Evolutionary conservation across 2,797 vertebrate species (phyloP).

Genomic region (Phyllotis vaccarum): DNA sequence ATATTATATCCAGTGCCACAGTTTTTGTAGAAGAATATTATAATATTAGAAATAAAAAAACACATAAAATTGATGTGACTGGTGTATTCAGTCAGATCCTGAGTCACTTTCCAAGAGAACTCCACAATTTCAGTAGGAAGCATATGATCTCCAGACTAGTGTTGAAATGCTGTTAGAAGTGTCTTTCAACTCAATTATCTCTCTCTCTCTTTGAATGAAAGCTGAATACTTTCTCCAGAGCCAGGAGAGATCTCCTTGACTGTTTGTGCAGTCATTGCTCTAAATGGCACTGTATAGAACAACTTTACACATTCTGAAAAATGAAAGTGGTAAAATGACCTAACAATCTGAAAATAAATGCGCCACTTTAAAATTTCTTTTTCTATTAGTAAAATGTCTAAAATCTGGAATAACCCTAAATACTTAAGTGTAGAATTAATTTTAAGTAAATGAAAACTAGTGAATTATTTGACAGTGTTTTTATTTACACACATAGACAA

Average conservation of each 20-base stretch:
- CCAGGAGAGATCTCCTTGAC: neutral
- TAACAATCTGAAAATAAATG: neutral
- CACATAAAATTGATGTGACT: neutral
- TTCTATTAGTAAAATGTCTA: neutral
- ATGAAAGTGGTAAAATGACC: constrained; percentile 21
- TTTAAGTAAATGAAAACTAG: neutral
- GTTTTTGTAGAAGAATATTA: neutral
- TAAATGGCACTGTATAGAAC: neutral
- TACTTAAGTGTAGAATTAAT: neutral
- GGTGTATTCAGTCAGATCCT: neutral
- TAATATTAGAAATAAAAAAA: constrained; percentile 1
- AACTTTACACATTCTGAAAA: constrained; percentile 27
- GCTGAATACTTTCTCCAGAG: neutral
- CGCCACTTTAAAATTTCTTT: neutral
- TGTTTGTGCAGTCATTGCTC: neutral
- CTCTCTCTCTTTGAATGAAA: neutral
- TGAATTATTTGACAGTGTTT: constrained; percentile 2
- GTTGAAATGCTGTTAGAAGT: neutral
- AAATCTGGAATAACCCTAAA: constrained; percentile 20
- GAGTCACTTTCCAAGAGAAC: neutral
- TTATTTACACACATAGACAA: neutral
- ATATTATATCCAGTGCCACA: constrained; percentile 4
- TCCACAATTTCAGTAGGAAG: constrained; percentile 14
- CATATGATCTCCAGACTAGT: neutral
- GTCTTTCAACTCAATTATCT: neutral